Evolutionary conservation across 2,113 vertebrate species (phyloP).

Genomic region (Chaetura pelagica): DNA sequence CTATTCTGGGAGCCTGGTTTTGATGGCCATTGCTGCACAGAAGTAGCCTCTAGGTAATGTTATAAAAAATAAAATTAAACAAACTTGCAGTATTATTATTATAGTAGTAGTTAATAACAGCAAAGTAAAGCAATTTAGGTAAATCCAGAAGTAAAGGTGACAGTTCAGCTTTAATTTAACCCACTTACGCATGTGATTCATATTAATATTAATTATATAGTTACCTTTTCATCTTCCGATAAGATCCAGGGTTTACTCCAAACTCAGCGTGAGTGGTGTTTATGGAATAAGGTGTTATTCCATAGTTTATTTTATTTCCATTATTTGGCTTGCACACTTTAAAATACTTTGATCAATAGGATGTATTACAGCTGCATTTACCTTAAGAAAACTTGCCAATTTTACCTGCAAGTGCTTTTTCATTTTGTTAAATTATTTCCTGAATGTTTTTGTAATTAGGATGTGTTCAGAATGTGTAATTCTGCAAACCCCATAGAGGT

Average conservation of each 20-base stretch:
- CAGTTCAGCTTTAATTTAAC: neutral
- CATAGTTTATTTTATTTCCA: neutral
- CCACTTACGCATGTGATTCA: neutral
- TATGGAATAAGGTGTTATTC: neutral
- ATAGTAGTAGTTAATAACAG: neutral
- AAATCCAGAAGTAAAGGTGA: neutral
- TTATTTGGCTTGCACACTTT: conserved; percentile 6
- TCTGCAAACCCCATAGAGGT: neutral
- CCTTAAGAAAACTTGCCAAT: neutral
- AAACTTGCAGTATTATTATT: neutral
- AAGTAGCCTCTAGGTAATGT: neutral
- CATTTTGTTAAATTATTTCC: neutral
- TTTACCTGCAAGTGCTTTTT: neutral
- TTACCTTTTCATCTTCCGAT: neutral
- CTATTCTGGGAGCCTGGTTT: neutral
- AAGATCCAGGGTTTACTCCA: neutral
- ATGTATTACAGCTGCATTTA: neutral
- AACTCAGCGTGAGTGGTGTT: neutral
- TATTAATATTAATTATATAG: neutral
- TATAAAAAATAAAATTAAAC: neutral
- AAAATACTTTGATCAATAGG: neutral
- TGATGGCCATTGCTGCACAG: neutral
- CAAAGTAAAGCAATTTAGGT: neutral
- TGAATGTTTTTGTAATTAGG: neutral
- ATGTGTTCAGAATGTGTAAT: neutral